These are phyloP conservation scores for Myrmecobius fasciatus DNA, from an alignment of 2,113 vertebrate genomes.

Conservation along the genomic window DNA sequence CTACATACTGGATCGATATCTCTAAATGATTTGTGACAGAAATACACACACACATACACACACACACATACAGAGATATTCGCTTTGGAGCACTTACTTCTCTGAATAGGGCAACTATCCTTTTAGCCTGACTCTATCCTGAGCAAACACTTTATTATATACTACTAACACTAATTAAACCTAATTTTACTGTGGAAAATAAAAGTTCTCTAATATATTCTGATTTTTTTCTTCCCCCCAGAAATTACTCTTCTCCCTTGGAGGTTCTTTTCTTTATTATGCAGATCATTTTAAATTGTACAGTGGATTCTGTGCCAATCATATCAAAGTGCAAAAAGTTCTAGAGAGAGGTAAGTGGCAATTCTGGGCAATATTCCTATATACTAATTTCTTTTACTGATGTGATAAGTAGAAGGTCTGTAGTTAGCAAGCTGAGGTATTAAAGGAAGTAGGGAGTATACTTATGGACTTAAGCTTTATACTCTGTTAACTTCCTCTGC, in stretches of 20 bases:
- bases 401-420: background rate
- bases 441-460: background rate
- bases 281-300: constrained; percentile 99
- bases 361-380: background rate
- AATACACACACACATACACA: background rate
- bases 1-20: background rate
- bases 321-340: constrained; percentile 99
- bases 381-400: background rate
- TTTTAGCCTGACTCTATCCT: background rate
- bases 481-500: background rate
- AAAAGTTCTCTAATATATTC: background rate
- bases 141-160: background rate
- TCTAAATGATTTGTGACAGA: background rate
- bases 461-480: background rate
- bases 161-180: background rate
- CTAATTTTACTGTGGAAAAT: background rate
- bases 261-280: constrained; percentile 98
- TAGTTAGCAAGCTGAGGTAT: background rate
- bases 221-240: constrained; percentile 73
- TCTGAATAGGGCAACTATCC: background rate
- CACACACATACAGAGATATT: background rate
- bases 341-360: constrained; percentile 93
- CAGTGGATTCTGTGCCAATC: constrained; percentile 98
- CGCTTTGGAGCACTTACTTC: background rate
- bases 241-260: constrained; percentile 97